These are phyloP conservation scores for Xestia rhomboidea DNA, from an alignment of 2,888 invertebrate species.

Conservation along the genomic window DNA sequence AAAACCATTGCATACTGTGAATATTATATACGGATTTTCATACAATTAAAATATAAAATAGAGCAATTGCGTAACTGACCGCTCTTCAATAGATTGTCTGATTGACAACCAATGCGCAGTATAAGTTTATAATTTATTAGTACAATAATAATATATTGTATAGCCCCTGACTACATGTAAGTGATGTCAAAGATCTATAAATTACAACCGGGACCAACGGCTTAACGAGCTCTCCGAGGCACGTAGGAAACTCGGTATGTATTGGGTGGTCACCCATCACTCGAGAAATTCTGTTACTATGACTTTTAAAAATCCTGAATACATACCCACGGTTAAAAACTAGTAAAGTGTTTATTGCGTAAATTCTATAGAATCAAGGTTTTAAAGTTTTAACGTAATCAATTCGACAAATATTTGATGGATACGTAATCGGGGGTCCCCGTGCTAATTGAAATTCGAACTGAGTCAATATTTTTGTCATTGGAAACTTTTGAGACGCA, in stretches of 20 bases:
- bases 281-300: background rate
- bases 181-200: background rate
- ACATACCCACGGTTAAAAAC: background rate
- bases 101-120: background rate
- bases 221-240: background rate
- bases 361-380: constrained; percentile 22
- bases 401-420: constrained; percentile 27
- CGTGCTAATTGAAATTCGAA: constrained; percentile 17
- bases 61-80: background rate
- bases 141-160: background rate
- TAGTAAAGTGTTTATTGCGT: background rate
- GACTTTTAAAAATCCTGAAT: background rate
- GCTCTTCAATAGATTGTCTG: background rate
- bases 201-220: background rate
- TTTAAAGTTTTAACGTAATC: constrained; percentile 31
- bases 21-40: background rate
- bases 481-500: constrained; percentile 19
- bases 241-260: background rate
- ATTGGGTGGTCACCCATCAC: background rate
- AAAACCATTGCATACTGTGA: background rate
- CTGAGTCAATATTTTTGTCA: constrained; percentile 17
- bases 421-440: constrained; percentile 13
- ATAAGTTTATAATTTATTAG: background rate
- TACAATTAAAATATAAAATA: constrained; percentile 5
- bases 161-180: background rate